These are phyloP conservation scores for Drosophila kikkawai DNA, from an alignment of 1,140 invertebrate species.

Conservation along the genomic window DNA sequence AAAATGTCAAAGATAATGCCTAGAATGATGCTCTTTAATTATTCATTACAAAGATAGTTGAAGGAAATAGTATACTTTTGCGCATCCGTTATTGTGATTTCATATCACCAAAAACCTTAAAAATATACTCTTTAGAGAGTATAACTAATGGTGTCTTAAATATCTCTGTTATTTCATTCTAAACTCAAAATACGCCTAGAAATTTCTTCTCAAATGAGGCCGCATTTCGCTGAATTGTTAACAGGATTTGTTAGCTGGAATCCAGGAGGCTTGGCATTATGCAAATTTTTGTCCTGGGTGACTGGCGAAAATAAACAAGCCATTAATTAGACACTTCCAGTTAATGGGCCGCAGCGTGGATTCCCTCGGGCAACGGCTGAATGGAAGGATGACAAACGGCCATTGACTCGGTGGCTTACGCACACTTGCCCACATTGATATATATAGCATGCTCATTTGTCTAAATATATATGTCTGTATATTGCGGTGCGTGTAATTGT, in stretches of 20 bases:
- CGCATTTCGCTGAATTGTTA: neutral
- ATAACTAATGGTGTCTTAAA: neutral
- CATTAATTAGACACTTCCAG: slow-evolving; percentile 65
- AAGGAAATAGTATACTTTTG: neutral
- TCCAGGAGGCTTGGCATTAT: slow-evolving; percentile 39
- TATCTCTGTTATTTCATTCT: neutral
- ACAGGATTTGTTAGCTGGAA: slow-evolving; percentile 1
- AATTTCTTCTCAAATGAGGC: neutral
- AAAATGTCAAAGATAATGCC: neutral
- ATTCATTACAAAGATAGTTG: neutral
- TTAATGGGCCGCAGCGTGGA: slow-evolving; percentile 45
- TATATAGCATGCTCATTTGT: neutral
- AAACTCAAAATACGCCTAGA: neutral
- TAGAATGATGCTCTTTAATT: neutral
- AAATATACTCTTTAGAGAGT: no score
- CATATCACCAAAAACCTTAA: neutral
- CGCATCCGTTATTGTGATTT: neutral
- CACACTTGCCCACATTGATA: neutral
- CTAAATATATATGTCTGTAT: neutral
- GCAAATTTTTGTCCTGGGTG: slow-evolving; percentile 43
- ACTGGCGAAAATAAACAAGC: slow-evolving; percentile 67
- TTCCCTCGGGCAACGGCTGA: slow-evolving; percentile 26
- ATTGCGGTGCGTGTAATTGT: slow-evolving; percentile 10
- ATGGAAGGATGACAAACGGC: slow-evolving; percentile 44
- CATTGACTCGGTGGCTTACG: slow-evolving; percentile 42